Evolutionary conservation across 2,113 vertebrate species (phyloP).

Genomic region (Silurus glanis): DNA sequence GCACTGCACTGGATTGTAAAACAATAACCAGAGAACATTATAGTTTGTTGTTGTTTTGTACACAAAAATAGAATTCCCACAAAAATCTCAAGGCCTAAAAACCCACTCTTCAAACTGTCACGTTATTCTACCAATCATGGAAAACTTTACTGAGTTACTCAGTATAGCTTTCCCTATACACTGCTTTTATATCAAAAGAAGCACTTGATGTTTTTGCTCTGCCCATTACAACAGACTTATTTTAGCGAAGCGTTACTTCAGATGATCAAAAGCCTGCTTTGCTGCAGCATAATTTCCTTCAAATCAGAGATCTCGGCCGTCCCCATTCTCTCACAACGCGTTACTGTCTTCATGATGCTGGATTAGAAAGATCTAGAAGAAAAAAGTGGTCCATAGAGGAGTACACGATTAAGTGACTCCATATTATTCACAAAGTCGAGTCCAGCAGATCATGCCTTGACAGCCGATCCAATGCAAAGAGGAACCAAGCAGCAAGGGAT

Average conservation of each 20-base stretch:
- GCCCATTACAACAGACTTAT: neutral
- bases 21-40: neutral
- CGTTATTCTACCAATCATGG: neutral
- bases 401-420: neutral
- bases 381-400: neutral
- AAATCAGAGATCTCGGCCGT: neutral
- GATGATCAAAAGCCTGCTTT: slow-evolving; percentile 6
- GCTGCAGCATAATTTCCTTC: slow-evolving; percentile 11
- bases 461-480: neutral
- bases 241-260: neutral
- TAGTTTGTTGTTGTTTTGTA: no score
- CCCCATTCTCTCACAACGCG: neutral
- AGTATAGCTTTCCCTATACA: neutral
- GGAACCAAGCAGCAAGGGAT: neutral
- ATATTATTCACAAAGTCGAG: neutral
- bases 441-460: neutral
- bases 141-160: neutral
- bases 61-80: neutral
- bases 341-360: neutral
- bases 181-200: slow-evolving; percentile 13
- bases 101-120: neutral
- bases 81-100: neutral
- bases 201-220: neutral
- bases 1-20: neutral
- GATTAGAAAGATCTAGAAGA: neutral